These are phyloP conservation scores for Nomada lathburiana DNA, from an alignment of 2,888 invertebrate genomes.

Conservation along the genomic window DNA sequence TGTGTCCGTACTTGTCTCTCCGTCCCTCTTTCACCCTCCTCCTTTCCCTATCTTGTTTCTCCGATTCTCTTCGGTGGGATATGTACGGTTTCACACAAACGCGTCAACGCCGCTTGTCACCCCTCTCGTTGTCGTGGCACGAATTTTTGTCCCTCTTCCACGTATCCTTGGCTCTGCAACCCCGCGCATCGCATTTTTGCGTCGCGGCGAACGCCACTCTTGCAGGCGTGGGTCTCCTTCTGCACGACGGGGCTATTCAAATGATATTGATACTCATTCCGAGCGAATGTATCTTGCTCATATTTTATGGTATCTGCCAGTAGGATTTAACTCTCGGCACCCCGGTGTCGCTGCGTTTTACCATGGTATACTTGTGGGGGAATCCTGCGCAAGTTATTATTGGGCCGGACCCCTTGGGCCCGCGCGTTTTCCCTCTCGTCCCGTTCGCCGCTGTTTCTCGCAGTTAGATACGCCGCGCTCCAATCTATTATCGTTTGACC, in stretches of 20 bases:
- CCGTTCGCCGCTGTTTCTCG: background rate
- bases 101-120: background rate
- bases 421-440: background rate
- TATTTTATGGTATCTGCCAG: constrained; percentile 10
- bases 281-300: background rate
- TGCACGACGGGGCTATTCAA: background rate
- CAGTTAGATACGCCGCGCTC: background rate
- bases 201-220: no score
- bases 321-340: background rate
- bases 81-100: constrained; percentile 42
- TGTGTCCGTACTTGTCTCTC: background rate
- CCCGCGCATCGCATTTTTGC: background rate
- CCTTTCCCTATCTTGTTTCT: background rate
- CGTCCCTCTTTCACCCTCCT: background rate
- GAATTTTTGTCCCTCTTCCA: background rate
- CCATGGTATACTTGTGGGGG: constrained; percentile 8
- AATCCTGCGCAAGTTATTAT: constrained; percentile 38
- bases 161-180: background rate
- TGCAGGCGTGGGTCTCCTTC: background rate
- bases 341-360: background rate
- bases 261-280: no score
- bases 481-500: constrained; percentile 38
- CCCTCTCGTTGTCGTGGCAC: background rate
- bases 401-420: constrained; percentile 15
- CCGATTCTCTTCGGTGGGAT: constrained; percentile 10